phyloP scores from a whole-genome alignment of 2,113 vertebrate genomes.

The Oncorhynchus keta region DNA sequence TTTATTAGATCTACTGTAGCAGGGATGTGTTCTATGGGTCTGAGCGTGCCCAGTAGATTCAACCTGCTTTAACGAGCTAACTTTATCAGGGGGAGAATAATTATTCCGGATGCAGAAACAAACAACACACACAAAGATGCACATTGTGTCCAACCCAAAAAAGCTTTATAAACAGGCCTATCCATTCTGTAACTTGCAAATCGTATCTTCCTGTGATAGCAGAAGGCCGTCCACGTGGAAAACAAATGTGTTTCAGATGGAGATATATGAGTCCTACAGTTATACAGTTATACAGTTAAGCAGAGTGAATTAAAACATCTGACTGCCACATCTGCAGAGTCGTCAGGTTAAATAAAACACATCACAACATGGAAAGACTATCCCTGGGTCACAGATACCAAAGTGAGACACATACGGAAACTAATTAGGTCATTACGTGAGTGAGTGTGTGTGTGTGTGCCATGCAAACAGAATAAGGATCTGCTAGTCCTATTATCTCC shows the following conservation, averaged over 20 bases:
- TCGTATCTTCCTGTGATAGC: conserved; percentile 41
- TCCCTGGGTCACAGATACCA: conserved; percentile 15
- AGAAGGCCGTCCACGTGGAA: too few species aligned
- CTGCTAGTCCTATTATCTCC: conserved; percentile 52
- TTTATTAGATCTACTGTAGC: conserved; percentile 31
- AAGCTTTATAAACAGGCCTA: conserved; percentile 22
- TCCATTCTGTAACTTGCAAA: neutral
- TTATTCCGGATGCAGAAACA: conserved; percentile 21
- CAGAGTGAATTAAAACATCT: conserved; percentile 44
- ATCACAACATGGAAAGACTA: conserved; percentile 1
- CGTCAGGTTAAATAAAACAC: conserved; percentile 28
- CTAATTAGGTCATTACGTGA: neutral
- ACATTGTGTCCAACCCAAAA: conserved; percentile 31
- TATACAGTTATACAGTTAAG: conserved; percentile 8
- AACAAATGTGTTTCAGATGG: neutral
- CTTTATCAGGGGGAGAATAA: conserved; percentile 50
- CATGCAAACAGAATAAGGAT: conserved; percentile 36
- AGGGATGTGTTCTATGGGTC: conserved; percentile 21
- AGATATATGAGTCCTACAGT: neutral
- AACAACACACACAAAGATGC: conserved; percentile 28
- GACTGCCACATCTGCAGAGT: conserved; percentile 40
- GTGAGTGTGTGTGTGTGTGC: neutral
- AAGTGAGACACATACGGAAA: conserved; percentile 7
- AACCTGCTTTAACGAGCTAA: conserved; percentile 45
- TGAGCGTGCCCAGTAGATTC: conserved; percentile 38